Evolutionary conservation across 2,797 vertebrate genomes (phyloP), one percentile per base, ranked within the genome.

Genomic region (Coilia nasus): DNA sequence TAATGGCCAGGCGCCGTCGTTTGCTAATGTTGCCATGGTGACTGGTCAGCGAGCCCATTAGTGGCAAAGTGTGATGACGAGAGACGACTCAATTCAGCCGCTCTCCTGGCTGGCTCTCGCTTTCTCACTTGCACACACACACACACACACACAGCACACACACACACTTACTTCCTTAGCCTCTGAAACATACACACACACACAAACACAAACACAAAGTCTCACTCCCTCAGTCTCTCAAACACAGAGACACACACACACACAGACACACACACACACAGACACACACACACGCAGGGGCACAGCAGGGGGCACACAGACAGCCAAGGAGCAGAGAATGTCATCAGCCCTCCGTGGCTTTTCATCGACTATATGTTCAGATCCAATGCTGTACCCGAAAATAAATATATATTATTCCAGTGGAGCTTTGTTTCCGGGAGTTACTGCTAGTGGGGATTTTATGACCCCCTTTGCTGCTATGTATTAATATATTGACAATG

Each of bases 401-500:
- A 71, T 35, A 71, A 35, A 35, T 78, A 41, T 85, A 84, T 91
- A 89, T 89, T 82, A 81, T 84, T 86, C 85, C 82, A 83, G 86
- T 81, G 81, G 81, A 67, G 84, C 35, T 78, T 78, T 84, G 85
- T 83, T 82, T 81, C 87, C 80, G 3, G 41, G 60, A 86, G 86
- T 87, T 87, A 89, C 21, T 85, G 88, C 85, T 89, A 50, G 31
- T 85, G 90, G 83, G 89, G 80, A 81, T 91, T 94, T 92, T 87
- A 88, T 85, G 80, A 85, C 54, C 54, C 83, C 80, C 62, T 83
- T 88, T 85, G 87, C 91, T 90, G 88, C 86, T 85, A 83, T 83
- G 90, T 92, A 92, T 91, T 90, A 93, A 91, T 91, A 88, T 91
- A 92, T 88, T 92, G 91, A 91, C 91, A 90, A 91, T 92, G 86